Evolutionary conservation across 2,888 invertebrate species (phyloP), one percentile per base, ranked within the genome.

Genomic region (Microplitis manilae): DNA sequence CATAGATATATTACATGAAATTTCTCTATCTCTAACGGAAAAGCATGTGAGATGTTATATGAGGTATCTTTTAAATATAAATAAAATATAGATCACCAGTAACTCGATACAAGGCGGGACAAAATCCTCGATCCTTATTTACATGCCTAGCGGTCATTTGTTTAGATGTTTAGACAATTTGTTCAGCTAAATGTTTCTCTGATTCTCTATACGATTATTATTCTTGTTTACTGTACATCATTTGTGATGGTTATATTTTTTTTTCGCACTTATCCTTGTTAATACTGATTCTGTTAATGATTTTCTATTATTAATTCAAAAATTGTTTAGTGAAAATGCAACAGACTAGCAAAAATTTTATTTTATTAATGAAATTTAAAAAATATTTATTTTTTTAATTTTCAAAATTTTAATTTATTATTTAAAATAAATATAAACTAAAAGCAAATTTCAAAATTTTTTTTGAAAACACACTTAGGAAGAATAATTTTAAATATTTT

Each of bases 1-100:
- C 59, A 6, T 30, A 70, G 30, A 30, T 17, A 41, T 61, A 62
- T 59, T 15, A 76, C 50, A 15, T 61, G 40, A 72, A 76, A 70
- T 79, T 79, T 79, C 77, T 78, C 77, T 68, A 38, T 30, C 13
- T 72, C 40, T 71, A 77, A 77, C 79, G 78, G 77, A 73, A 79
- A 78, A 62, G 65, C 69, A 61, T 41, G 61, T 30, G 30, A 30
- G 30, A 30, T 30, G 30, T 30, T 30, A 30, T 30, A 30, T 30
- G 4, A 15, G 59, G 59, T 65, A 67, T 73, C 38, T 30, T 67
- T 59, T 30, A 59, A 30, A 64, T 20, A 20, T 67, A 20, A 65
- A 59, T 65, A 65, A n/a, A 38, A 67, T 65, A 17, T 20, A 50
- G 50, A 59, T 40, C 41, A 20, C 30, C 9, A 30, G 15, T 20